Conservation (phyloP, 2,797 vertebrate genomes). For the Hoplostethus mediterraneus region DNA sequence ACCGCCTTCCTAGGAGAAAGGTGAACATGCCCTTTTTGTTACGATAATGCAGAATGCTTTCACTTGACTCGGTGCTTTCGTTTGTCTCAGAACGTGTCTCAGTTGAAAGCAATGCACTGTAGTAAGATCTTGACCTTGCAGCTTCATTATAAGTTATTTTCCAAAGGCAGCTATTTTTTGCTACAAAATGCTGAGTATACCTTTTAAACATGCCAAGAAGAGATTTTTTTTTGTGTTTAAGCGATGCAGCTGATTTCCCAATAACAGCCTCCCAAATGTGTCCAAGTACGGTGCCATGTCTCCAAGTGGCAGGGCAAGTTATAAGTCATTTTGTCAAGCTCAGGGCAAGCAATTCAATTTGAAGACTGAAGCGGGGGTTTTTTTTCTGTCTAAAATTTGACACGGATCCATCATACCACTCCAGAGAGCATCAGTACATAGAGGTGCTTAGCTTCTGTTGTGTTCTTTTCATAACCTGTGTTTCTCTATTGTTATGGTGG, state of each 20-base stretch:
- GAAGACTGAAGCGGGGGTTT: slow-evolving; percentile 21
- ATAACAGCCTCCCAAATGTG: slow-evolving; percentile 2
- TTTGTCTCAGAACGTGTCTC: not conserved
- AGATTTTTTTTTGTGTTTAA: slow-evolving; percentile 47
- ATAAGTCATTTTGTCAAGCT: slow-evolving; percentile 19
- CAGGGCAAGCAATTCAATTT: slow-evolving; percentile 22
- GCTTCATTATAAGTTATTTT: slow-evolving; percentile 34
- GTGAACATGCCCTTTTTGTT: not conserved
- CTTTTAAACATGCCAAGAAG: slow-evolving; percentile 43
- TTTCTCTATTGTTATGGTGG: slow-evolving; percentile 21
- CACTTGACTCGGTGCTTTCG: not conserved
- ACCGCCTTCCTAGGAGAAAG: not conserved
- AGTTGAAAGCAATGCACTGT: not conserved
- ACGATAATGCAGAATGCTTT: not conserved
- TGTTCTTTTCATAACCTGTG: slow-evolving; percentile 7
- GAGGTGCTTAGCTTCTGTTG: not conserved
- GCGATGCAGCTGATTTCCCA: not conserved
- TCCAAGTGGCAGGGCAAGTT: slow-evolving; percentile 3
- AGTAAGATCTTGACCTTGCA: not conserved
- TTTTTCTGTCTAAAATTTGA: slow-evolving; percentile 22
- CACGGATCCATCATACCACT: slow-evolving; percentile 5
- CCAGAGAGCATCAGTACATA: slow-evolving; percentile 10
- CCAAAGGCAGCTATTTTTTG: slow-evolving; percentile 67
- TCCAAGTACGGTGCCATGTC: slow-evolving; percentile 3
- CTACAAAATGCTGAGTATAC: slow-evolving; percentile 18